Evolutionary conservation across 2,113 vertebrate genomes (phyloP), one percentile per base, ranked within the genome.

Genomic region (Pteropus alecto): DNA sequence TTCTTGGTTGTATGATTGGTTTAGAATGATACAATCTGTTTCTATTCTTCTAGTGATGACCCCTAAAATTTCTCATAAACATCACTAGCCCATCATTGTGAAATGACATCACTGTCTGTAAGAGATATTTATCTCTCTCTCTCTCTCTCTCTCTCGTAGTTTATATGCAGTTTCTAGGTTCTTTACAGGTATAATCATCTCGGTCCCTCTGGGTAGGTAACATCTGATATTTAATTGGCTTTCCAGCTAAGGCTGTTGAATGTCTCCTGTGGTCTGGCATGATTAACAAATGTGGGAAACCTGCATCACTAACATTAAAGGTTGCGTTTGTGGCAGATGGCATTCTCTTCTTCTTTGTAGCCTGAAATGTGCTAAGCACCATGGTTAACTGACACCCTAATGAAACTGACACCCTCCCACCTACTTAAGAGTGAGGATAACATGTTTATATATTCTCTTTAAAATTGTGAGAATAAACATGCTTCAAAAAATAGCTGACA

Each of bases 281-380:
- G 97, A 79, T 93, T 61, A 96, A 78, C 79, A 61, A 81, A 87
- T 90, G 10, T 85, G 92, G 65, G 43, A 38, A 86, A 38, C 86
- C 51, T 90, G 82, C 67, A n/a, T 87, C 96, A 85, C 97, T 98
- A 97, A 97, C 85, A 51, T 63, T 43, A 43, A 61, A 77, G 61
- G 77, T 86, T 71, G n/a, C 7, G 24, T 78, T 61, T 51, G 38
- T 51, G 81, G 89, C 33, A 78, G 67, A 87, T 76, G 94, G 38
- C 85, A 0, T 93, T 85, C 88, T 68, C 12, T 87, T 61, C 70
- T 90, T 15, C 33, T 67, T 79, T 51, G 35, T 79, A 70, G 56
- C 35, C 15, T 24, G n/a, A 76, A 94, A 74, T 38, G 54, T 22
- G 87, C 94, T 91, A 41, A 89, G 77, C 51, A 41, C 70, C 13